phyloP scores from a whole-genome alignment of 1,140 invertebrate genomes.

The Bactericera cockerelli region DNA sequence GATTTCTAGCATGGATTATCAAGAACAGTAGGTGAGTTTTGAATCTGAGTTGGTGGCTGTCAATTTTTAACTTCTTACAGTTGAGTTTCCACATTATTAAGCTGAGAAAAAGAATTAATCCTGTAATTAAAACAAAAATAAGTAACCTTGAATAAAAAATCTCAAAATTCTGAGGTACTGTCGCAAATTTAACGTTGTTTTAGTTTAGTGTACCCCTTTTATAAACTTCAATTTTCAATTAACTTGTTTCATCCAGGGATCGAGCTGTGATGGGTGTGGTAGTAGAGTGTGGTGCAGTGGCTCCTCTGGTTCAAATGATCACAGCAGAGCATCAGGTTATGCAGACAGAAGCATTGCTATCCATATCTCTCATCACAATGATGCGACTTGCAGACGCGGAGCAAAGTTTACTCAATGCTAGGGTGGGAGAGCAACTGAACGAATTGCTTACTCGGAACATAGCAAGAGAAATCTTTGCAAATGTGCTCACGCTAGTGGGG shows the following conservation, averaged over 20 bases:
- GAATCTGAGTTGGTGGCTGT: slow-evolving; percentile 7
- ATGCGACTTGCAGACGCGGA: slow-evolving; percentile 26
- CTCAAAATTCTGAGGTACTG: too few relatives aligned
- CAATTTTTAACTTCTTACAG: background rate
- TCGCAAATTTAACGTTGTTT: too few relatives aligned
- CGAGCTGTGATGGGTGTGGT: slow-evolving; percentile 42
- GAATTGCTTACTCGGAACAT: slow-evolving; percentile 11
- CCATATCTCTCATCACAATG: slow-evolving; percentile 43
- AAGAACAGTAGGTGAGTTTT: slow-evolving; percentile 49
- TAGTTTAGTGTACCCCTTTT: too few relatives aligned
- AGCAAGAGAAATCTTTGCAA: slow-evolving; percentile 22
- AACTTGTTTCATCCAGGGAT: slow-evolving; percentile 26
- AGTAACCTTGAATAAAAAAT: too few relatives aligned
- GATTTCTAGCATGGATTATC: slow-evolving; percentile 64
- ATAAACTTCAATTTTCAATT: too few relatives aligned
- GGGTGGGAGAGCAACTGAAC: slow-evolving; percentile 22
- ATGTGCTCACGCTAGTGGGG: slow-evolving; percentile 20
- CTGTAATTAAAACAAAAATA: too few relatives aligned
- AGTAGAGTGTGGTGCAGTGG: slow-evolving; percentile 48
- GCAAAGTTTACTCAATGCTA: slow-evolving; percentile 18
- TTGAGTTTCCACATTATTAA: background rate
- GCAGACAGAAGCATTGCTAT: slow-evolving; percentile 71
- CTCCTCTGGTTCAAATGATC: slow-evolving; percentile 62
- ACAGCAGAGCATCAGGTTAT: slow-evolving; percentile 63
- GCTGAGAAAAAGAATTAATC: too few relatives aligned